phyloP scores from a whole-genome alignment of 2,797 vertebrate species.

The Scleropages formosus region DNA sequence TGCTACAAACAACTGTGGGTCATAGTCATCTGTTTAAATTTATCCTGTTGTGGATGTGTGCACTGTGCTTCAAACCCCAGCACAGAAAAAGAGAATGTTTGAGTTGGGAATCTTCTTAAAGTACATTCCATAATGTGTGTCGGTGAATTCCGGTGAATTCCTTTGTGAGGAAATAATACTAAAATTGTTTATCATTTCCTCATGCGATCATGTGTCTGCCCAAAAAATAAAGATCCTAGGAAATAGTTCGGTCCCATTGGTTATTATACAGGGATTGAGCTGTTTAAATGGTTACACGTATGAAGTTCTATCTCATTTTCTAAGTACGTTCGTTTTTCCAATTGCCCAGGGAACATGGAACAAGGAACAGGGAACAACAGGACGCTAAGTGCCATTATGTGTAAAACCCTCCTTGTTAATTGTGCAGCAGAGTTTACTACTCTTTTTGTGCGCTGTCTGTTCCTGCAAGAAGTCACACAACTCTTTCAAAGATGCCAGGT shows the following conservation, averaged over 20 bases:
- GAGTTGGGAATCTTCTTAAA: too few species aligned
- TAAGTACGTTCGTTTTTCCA: not conserved
- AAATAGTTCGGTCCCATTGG: not conserved
- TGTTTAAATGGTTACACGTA: not conserved
- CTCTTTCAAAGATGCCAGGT: not conserved
- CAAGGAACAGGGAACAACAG: not conserved
- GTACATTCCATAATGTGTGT: not conserved
- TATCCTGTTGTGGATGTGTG: not conserved
- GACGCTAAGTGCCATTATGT: not conserved
- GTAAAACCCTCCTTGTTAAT: not conserved
- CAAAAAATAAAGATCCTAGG: not conserved
- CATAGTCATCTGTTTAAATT: not conserved
- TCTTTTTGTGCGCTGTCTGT: not conserved
- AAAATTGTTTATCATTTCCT: not conserved
- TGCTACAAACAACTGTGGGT: slow-evolving; percentile 4
- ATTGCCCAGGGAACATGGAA: too few species aligned
- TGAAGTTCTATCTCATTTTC: not conserved
- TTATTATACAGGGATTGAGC: not conserved
- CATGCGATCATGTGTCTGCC: too few species aligned
- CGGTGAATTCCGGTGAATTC: slow-evolving; percentile 8
- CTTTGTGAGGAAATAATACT: not conserved
- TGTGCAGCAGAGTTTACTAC: not conserved
- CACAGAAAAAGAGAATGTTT: too few species aligned
- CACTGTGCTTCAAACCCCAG: not conserved
- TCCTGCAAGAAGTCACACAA: not conserved